Evolutionary conservation across 2,113 vertebrate genomes (phyloP), one percentile per base, ranked within the genome.

Genomic region (Aspiorhynchus laticeps): DNA sequence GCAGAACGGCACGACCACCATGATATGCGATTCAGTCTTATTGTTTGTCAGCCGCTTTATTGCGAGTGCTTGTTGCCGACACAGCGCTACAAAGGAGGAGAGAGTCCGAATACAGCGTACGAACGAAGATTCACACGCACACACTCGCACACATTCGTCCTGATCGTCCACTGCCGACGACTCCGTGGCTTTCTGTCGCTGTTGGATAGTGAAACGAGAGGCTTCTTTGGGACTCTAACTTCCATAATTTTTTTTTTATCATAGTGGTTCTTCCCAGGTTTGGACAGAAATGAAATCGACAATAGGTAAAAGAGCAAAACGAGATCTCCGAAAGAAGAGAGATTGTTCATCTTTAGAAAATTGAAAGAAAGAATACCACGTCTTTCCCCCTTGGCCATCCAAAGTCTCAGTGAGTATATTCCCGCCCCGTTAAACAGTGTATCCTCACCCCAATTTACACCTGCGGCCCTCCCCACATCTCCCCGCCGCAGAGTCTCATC

Each of bases 401-500:
- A 76, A 11, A 85, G 65, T 46, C 86, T 80, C 61, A 46, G 53
- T 63, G 63, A 67, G 63, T 11, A 61, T 28, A 46, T 51, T 19
- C 19, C 73, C 36, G 9, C 38, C 51, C 69, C 31, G 33, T n/a
- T 65, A 17, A 43, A 26, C 88, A 3, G 53, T 8, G 53, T 24
- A 59, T 59, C 53, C 53, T 48, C 53, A 0, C 21, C 53, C 53
- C 11, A 0, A 43, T 48, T 14, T 4, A 48, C 48, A 17, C 46
- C 46, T 1, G 5, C 38, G 1, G 38, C 46, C 46, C 46, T 12
- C 51, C 51, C 12, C 12, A 12, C 1, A 11, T 48, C 46, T 48
- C 46, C 46, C 3, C 43, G 46, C 88, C 36, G 24, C 36, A 48
- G 82, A 94, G 91, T 94, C 95, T 98, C 96, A 98, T 98, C 97